Base-by-base conservation (phyloP, 2,888 invertebrate species). In the Acholoe squamosa region DNA sequence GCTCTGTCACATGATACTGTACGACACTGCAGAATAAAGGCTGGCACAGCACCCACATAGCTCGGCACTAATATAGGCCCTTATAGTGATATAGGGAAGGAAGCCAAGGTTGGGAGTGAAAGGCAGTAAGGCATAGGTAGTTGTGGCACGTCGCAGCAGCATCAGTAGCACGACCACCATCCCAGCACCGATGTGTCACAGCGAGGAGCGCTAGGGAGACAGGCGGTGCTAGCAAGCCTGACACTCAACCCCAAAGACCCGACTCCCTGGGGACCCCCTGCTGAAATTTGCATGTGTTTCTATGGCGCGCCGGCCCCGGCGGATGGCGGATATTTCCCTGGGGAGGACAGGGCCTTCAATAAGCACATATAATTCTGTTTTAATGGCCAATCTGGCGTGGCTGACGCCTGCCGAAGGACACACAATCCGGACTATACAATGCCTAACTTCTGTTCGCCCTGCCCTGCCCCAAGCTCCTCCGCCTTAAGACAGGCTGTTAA, bases 341-440 rank as follows among this genome's bases (percentile, higher is more conserved):
- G 80, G 80, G 80, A 80, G 16, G 71, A 19, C 80, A 80, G 80
- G 34, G 80, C 34, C 80, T 43, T 34, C 80, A 34, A 80, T 80
- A 43, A 80, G 80, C 80, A 80, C 80, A 80, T 80, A 80, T 80
- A 80, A 80, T 43, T 80, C 80, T 43, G 80, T 80, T 80, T 80
- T 80, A 80, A 80, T 80, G 43, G 80, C 80, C 80, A 80, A 80
- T 80, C 80, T 3, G 80, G 34, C 80, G 0, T 14, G 34, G 16
- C 22, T 43, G 16, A 16, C 43, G 19, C 80, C 33, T 16, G 34
- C 80, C 76, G 1, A 76, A 14, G 14, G 28, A 71, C 71, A 71
- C 71, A 25, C 7, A 71, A 28, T 71, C 71, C 71, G 5, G 14
- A 28, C 71, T 28, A 71, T 28, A 71, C 71, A 71, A 71, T 71